A percentile compares a stretch with the other conserved stretches of the same genome.
These are phyloP conservation scores for Okapia johnstoni DNA, from an alignment of 2,113 vertebrate species.

Conservation along the genomic window DNA sequence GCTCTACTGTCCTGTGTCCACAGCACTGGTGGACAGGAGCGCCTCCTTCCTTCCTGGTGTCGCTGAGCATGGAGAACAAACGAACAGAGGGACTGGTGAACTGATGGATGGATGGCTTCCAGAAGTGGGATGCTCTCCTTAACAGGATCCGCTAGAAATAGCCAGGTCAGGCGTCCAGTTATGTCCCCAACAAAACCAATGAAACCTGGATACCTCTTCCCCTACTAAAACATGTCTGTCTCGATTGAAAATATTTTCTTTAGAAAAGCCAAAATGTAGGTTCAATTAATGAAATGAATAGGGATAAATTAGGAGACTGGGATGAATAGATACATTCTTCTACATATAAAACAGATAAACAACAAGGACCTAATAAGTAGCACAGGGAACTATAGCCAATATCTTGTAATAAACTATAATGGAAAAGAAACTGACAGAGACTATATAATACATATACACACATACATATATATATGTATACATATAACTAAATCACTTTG, in stretches of 20 bases:
- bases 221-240: not conserved
- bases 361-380: not conserved
- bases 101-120: not conserved
- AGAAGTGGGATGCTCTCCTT: not conserved
- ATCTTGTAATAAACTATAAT: not conserved
- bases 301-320: not conserved
- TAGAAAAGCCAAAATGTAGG: not conserved
- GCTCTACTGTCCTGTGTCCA: no score
- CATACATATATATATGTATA: not conserved
- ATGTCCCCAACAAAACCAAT: not conserved
- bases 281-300: not conserved
- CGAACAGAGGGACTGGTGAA: not conserved
- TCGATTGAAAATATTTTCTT: not conserved
- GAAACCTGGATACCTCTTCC: not conserved
- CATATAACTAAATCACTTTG: not conserved
- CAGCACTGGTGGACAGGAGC: accelerated
- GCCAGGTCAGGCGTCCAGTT: not conserved
- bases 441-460: not conserved
- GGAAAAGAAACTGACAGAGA: not conserved
- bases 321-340: not conserved
- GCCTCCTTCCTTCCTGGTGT: not conserved
- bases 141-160: not conserved
- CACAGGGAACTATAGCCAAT: not conserved
- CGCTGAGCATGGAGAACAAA: accelerated
- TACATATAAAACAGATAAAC: not conserved